phyloP scores from a whole-genome alignment of 1,140 invertebrate genomes.

The Lucilia cuprina region DNA sequence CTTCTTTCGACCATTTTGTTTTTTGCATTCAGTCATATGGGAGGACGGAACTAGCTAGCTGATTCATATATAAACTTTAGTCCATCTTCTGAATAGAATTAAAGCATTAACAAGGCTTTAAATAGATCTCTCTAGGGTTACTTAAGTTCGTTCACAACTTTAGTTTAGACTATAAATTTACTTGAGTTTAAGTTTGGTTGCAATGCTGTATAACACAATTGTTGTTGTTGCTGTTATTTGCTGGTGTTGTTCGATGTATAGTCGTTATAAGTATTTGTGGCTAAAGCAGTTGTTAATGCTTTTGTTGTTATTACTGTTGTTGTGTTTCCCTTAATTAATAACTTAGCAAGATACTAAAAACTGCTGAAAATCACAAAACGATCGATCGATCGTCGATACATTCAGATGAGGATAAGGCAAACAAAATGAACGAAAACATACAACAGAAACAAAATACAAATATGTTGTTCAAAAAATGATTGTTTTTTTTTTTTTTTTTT shows the following conservation, averaged over 20 bases:
- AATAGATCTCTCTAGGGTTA: too few relatives aligned
- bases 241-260: neutral
- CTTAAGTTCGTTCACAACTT: too few relatives aligned
- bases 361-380: conserved; percentile 24
- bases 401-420: neutral
- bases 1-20: too few relatives aligned
- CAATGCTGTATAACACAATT: neutral
- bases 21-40: too few relatives aligned
- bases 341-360: conserved; percentile 26
- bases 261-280: conserved; percentile 1
- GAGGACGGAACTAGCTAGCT: too few relatives aligned
- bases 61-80: too few relatives aligned
- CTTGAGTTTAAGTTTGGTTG: neutral
- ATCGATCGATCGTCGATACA: conserved; percentile 22
- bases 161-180: neutral
- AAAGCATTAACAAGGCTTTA: too few relatives aligned
- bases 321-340: conserved; percentile 32
- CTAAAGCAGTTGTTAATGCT: neutral
- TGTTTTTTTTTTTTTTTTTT: neutral
- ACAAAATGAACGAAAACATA: neutral
- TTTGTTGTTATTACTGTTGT: neutral
- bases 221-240: neutral
- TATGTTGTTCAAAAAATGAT: neutral
- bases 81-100: too few relatives aligned
- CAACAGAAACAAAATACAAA: neutral